Evolutionary conservation across 2,113 vertebrate species (phyloP), one percentile per base, ranked within the genome.

Genomic region (Dromaius novaehollandiae): DNA sequence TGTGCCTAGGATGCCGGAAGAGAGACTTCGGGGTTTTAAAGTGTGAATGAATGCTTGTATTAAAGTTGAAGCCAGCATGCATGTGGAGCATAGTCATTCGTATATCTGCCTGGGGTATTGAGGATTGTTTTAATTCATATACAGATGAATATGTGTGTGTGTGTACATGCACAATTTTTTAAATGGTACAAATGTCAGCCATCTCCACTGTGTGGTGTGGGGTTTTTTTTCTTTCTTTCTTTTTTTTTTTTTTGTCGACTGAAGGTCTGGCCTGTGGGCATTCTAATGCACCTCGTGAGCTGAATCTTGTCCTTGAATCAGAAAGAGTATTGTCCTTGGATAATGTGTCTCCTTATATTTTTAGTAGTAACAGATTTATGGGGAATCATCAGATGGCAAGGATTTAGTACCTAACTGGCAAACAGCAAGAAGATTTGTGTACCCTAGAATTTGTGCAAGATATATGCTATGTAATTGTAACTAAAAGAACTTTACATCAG

Each of bases 251-350:
- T 83, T 44, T 56, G 15, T 81, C 68, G 50, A 34, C 44, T 83
- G 36, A 56, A 88, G 40, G 10, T 64, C 8, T 36, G 30, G 2
- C 1, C 0, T n/a, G 5, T 9, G n/a, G 32, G 15, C 13, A 1
- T 87, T 91, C 17, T 11, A 8, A 21, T 65, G 48, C 19, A 76
- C 18, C 24, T 74, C 13, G 4, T 34, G 46, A 91, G 5, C 42
- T 50, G 24, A 26, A 26, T 48, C 50, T 81, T 86, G 34, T 58
- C 44, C 30, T 82, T 77, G 36, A 82, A 30, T 25, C 46, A 38
- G 80, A 68, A 55, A 36, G 44, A 81, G 11, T 25, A 16, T 78
- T 48, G 32, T 69, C 34, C 18, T 44, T 40, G 28, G 15, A 32
- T 34, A n/a, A n/a, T 38, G 24, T 9, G 6, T 81, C 61, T 73